phyloP scores from a whole-genome alignment of 2,888 invertebrate species.

The Sepiola atlantica region DNA sequence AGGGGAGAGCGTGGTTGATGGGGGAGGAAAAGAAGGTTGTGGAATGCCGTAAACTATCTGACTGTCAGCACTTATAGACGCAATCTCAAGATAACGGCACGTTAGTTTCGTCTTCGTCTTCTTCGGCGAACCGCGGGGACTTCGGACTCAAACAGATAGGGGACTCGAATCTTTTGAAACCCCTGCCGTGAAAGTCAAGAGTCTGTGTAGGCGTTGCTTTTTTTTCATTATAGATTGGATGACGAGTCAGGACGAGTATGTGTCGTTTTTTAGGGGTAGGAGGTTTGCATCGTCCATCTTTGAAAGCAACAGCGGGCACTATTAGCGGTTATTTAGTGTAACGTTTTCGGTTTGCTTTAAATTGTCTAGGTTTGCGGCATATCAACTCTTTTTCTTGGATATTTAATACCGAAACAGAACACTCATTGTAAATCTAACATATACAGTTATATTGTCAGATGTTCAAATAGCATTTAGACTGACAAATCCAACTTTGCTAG shows the following conservation, averaged over 20 bases:
- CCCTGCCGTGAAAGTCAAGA: background rate
- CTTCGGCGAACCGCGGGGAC: background rate
- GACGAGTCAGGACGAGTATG: no score
- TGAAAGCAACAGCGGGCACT: background rate
- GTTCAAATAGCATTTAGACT: no score
- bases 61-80: conserved; percentile 11
- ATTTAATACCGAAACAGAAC: no score
- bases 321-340: background rate
- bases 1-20: no score
- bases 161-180: background rate
- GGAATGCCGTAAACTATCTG: background rate
- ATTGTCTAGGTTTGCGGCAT: no score
- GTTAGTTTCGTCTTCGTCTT: background rate
- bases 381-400: no score
- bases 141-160: background rate
- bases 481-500: no score
- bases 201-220: background rate
- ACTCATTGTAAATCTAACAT: no score
- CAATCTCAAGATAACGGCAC: background rate
- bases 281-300: background rate
- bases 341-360: no score
- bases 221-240: background rate
- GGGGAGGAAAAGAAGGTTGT: background rate
- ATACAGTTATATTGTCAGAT: no score
- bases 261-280: no score